Percentiles rank a stretch among this genome's conserved stretches.
phyloP scores from a whole-genome alignment of 2,797 vertebrate genomes.

The Echeneis naucrates region DNA sequence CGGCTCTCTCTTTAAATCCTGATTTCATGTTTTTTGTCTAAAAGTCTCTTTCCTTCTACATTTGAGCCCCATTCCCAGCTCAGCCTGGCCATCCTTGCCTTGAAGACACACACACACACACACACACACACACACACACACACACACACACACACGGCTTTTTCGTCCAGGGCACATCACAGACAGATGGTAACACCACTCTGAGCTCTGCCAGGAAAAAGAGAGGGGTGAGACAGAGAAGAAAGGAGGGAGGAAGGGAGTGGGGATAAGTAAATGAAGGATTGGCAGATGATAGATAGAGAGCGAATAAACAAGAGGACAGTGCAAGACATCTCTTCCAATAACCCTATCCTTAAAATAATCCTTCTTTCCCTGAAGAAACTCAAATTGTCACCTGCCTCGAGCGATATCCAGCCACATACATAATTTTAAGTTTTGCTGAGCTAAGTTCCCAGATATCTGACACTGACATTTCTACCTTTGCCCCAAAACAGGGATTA shows the following conservation, averaged over 20 bases:
- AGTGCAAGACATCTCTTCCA: constrained; percentile 36
- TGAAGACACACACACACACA: constrained; percentile 37
- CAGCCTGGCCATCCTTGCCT: constrained; percentile 67
- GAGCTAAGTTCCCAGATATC: background rate
- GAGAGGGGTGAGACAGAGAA: constrained; percentile 48
- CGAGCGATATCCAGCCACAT: background rate
- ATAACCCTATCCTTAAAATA: constrained; percentile 40
- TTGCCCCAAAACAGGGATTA: background rate
- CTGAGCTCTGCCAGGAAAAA: constrained; percentile 73
- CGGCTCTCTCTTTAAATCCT: constrained; percentile 3
- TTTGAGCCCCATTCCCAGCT: constrained; percentile 71
- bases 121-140: constrained; percentile 41
- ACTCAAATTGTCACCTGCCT: constrained; percentile 3
- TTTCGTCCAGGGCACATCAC: constrained; percentile 68
- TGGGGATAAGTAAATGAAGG: constrained; percentile 42
- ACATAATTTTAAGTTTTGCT: background rate
- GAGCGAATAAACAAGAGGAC: constrained; percentile 26
- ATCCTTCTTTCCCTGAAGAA: constrained; percentile 27
- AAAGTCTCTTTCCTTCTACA: constrained; percentile 26
- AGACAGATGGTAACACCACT: constrained; percentile 75
- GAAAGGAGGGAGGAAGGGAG: constrained; percentile 32
- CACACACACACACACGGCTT: constrained; percentile 23
- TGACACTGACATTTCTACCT: background rate
- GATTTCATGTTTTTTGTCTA: constrained; percentile 20
- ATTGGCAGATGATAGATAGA: constrained; percentile 39